These are phyloP conservation scores for Microchirus variegatus DNA, from an alignment of 2,797 vertebrate species.

Conservation along the genomic window DNA sequence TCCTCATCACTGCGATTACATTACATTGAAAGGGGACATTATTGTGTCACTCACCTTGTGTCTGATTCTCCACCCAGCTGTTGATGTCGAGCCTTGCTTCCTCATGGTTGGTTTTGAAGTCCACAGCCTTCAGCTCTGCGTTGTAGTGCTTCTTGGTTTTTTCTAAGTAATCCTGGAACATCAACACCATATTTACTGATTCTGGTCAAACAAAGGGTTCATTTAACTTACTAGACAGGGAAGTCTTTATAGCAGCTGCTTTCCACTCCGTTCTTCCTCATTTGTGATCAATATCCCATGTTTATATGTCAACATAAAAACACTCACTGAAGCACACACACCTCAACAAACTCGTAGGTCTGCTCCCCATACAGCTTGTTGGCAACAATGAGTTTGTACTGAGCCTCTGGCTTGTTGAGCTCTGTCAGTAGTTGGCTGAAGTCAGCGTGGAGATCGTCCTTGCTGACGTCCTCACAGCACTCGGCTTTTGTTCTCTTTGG, in stretches of 20 bases:
- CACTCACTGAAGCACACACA: constrained; percentile 42
- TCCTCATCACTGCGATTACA: too few relatives aligned
- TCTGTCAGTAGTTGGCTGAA: constrained; percentile 71
- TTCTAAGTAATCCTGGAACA: constrained; percentile 81
- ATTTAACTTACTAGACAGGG: too few relatives aligned
- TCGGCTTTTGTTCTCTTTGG: constrained; percentile 72
- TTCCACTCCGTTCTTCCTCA: neutral
- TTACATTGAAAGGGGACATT: too few relatives aligned
- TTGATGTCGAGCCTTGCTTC: constrained; percentile 85
- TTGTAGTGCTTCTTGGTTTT: constrained; percentile 79
- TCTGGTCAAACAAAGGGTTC: neutral
- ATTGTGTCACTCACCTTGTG: constrained; percentile 76
- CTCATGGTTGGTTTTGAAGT: constrained; percentile 77
- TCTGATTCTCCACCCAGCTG: constrained; percentile 86
- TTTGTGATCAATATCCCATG: neutral
- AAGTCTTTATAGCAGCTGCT: too few relatives aligned
- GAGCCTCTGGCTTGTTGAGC: constrained; percentile 77
- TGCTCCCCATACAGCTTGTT: constrained; percentile 89
- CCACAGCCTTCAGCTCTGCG: constrained; percentile 82
- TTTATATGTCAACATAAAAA: neutral
- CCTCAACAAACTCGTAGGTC: constrained; percentile 83
- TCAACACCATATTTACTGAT: neutral
- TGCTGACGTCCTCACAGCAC: constrained; percentile 22
- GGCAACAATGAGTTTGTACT: constrained; percentile 84
- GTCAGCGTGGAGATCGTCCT: constrained; percentile 62